Conservation (phyloP, 2,113 vertebrate genomes). For the Xenopus laevis region DNA sequence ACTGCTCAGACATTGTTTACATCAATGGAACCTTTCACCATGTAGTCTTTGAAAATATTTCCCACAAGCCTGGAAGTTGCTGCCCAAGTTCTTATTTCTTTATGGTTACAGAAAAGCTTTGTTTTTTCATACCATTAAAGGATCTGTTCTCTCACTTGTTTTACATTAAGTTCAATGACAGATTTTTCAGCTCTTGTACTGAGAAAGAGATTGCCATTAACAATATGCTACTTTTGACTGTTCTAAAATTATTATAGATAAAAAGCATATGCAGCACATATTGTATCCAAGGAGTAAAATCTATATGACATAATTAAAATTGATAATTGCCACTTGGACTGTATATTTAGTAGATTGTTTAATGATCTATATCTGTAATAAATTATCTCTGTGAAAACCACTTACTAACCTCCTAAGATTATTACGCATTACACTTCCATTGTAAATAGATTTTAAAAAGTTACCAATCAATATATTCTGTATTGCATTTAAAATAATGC, state of each 20-base stretch:
- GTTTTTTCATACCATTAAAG: too few species aligned
- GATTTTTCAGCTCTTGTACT: background rate
- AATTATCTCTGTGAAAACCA: background rate
- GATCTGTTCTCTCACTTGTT: background rate
- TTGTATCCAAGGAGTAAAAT: background rate
- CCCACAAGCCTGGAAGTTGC: too few species aligned
- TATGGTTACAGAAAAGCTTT: too few species aligned
- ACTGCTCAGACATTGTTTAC: too few species aligned
- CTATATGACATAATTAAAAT: constrained; percentile 3
- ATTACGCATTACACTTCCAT: constrained; percentile 17
- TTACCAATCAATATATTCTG: constrained; percentile 39
- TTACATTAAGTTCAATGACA: background rate
- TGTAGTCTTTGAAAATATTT: too few species aligned
- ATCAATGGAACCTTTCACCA: too few species aligned
- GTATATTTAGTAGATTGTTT: constrained; percentile 16
- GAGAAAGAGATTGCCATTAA: background rate
- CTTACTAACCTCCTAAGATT: constrained; percentile 10
- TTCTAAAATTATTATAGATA: background rate
- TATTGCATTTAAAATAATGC: constrained; percentile 39
- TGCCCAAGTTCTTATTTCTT: too few species aligned
- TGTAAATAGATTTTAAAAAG: constrained; percentile 27
- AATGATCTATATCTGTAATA: constrained; percentile 14
- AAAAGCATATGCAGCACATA: background rate
- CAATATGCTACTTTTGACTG: background rate
- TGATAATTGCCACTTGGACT: background rate